Percentiles rank a stretch among this genome's conserved stretches.
Evolutionary conservation across 2,888 invertebrate genomes (phyloP).

Genomic region (Drosophila neotestacea): DNA sequence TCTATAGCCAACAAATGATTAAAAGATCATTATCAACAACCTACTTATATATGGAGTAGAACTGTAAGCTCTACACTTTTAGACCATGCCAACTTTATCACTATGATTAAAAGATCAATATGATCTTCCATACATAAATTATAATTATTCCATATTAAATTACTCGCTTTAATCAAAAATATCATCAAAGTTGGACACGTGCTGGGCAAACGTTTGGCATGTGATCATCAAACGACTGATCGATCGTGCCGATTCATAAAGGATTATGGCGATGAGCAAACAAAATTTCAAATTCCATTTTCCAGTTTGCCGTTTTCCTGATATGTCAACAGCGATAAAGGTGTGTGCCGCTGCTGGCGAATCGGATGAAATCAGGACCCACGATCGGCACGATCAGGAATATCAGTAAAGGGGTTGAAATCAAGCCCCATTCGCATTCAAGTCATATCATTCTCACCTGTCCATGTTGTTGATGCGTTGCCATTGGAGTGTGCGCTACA

Average conservation of each 20-base stretch:
- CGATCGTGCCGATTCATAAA: conserved; percentile 54
- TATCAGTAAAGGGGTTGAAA: conserved; percentile 42
- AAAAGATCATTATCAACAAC: too few relatives aligned
- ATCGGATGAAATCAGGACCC: conserved; percentile 40
- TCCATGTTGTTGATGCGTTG: conserved; percentile 28
- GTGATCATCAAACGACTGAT: conserved; percentile 34
- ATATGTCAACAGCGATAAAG: conserved; percentile 58
- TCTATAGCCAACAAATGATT: not conserved
- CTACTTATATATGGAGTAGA: too few relatives aligned
- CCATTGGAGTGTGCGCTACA: conserved; percentile 75
- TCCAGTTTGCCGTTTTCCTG: conserved; percentile 21
- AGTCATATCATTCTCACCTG: conserved; percentile 60
- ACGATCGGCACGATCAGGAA: conserved; percentile 21
- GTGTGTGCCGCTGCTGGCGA: conserved; percentile 38
- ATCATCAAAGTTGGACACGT: conserved; percentile 36
- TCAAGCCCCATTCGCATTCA: conserved; percentile 4
- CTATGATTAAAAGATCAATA: too few relatives aligned
- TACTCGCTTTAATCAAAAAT: not conserved
- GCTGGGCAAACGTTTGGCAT: conserved; percentile 42
- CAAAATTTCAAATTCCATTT: conserved; percentile 46
- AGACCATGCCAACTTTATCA: too few relatives aligned
- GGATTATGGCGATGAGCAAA: conserved; percentile 65
- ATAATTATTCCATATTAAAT: too few relatives aligned
- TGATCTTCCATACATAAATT: too few relatives aligned
- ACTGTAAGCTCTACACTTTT: too few relatives aligned